A percentile compares a stretch with the other conserved stretches of the same genome.
These are phyloP conservation scores for Nemurella pictetii DNA, from an alignment of 2,888 invertebrate species.

Conservation along the genomic window DNA sequence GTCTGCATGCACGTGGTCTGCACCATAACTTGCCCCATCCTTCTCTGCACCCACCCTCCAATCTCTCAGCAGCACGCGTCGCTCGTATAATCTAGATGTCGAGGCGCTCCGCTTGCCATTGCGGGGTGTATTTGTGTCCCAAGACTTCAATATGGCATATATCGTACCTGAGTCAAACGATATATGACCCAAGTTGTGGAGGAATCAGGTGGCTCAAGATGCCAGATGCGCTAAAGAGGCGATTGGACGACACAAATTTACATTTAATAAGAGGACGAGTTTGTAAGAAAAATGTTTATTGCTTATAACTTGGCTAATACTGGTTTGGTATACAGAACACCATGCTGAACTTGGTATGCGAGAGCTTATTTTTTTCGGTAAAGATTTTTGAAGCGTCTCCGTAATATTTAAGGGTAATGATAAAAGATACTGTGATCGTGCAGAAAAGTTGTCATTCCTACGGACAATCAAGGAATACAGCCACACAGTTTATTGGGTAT, in stretches of 20 bases:
- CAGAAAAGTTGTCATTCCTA: too few species aligned
- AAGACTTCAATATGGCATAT: neutral
- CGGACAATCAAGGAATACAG: too few species aligned
- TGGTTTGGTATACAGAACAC: too few species aligned
- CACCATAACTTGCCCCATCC: neutral
- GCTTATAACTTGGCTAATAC: neutral
- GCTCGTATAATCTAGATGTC: neutral
- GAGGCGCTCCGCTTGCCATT: neutral
- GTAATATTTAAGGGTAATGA: too few species aligned
- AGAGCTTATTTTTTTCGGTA: too few species aligned
- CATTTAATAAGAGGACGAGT: constrained; percentile 34
- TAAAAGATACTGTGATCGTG: too few species aligned
- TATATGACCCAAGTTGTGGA: constrained; percentile 2
- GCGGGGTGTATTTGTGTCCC: neutral
- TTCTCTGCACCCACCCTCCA: neutral
- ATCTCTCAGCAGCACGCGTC: neutral
- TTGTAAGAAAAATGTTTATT: neutral
- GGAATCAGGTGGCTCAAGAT: neutral
- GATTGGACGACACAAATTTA: constrained; percentile 30
- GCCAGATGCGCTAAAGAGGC: constrained; percentile 30
- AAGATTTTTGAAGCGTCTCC: too few species aligned
- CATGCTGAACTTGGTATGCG: too few species aligned
- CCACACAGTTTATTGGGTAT: too few species aligned
- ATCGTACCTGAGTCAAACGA: constrained; percentile 3
- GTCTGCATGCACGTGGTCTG: neutral